Evolutionary conservation across 2,113 vertebrate species (phyloP), one percentile per base, ranked within the genome.

Genomic region (Phoxinus phoxinus): DNA sequence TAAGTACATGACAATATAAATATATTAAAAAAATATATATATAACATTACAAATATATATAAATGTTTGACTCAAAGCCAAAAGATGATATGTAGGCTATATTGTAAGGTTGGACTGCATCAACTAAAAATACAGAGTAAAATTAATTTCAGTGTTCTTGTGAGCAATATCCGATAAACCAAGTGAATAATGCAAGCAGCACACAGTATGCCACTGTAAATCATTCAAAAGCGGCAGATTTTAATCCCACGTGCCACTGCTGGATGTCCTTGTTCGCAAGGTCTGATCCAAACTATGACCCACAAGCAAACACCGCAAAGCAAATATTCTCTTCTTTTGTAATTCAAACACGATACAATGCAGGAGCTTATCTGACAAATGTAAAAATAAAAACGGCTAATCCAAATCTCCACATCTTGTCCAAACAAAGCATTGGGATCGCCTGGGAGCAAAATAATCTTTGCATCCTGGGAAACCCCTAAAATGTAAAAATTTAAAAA

Each of bases 241-340:
- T 69, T 9, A 72, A 58, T 72, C 53, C 79, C 4, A 35, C 25
- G 2, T 21, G 51, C 23, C 41, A 48, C 1, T 56, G n/a, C 61
- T 63, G n/a, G 9, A 21, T 32, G 76, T 74, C 69, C 76, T 87
- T 74, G 56, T 79, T 80, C 48, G n/a, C 85, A 84, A 58, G 67
- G 82, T 71, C 79, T 69, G 75, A 80, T 46, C 51, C 78, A 85
- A 59, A 46, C 35, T 44, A n/a, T 85, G 72, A 85, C 71, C 79
- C 61, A 69, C 44, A 85, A 85, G 74, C 74, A 85, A 85, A 81
- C 74, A 71, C 10, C 6, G 11, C 65, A n/a, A 25, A 81, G 75
- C n/a, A 82, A 82, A 86, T 48, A 82, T 44, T 46, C 17, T 51
- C 46, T 48, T 71, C 12, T 48, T 71, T 30, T 37, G 8, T 12